These are phyloP conservation scores for Anhinga rufa DNA, from an alignment of 2,113 vertebrate species.

Conservation along the genomic window DNA sequence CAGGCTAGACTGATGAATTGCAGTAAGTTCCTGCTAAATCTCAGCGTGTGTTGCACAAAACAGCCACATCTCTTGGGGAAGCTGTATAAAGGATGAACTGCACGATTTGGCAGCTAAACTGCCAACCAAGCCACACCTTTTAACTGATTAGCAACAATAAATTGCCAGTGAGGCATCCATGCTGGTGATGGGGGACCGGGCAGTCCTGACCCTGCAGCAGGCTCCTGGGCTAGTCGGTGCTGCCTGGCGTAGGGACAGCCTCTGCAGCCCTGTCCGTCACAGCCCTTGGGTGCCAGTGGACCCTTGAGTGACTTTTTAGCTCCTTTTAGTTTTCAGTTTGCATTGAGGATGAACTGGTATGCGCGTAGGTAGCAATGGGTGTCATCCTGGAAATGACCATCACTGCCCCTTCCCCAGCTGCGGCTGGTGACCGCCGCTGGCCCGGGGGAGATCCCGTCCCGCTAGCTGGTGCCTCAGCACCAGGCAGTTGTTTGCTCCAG, in stretches of 20 bases:
- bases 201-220: too few species aligned
- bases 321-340: not conserved
- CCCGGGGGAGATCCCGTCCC: not conserved
- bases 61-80: not conserved
- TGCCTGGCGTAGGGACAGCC: not conserved
- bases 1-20: not conserved
- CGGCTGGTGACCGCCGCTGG: not conserved
- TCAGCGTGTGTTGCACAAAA: not conserved
- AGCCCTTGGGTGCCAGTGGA: not conserved
- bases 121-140: not conserved
- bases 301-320: not conserved
- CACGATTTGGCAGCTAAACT: not conserved
- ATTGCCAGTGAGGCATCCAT: not conserved
- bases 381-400: not conserved
- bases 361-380: rapidly evolving
- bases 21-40: not conserved
- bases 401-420: too few species aligned
- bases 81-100: not conserved
- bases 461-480: rapidly evolving
- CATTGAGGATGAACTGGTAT: not conserved
- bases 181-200: not conserved
- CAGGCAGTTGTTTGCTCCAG: not conserved
- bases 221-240: rapidly evolving
- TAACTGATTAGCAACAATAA: not conserved
- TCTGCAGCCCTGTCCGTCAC: not conserved